Conservation (phyloP, 2,797 vertebrate species). For the Pachyuromys duprasi region DNA sequence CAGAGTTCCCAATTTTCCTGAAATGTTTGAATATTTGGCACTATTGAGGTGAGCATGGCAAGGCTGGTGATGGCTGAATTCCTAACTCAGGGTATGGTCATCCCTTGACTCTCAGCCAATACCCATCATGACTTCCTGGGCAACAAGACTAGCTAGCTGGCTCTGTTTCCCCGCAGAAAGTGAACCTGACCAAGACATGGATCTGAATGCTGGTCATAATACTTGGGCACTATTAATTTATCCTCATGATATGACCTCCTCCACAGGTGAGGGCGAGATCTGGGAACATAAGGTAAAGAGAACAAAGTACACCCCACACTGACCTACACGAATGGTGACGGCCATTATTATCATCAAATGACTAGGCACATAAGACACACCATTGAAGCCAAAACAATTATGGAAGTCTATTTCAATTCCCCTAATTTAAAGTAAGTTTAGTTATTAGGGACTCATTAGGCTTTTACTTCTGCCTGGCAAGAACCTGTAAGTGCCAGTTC, state of each 20-base stretch:
- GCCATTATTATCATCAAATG: not conserved
- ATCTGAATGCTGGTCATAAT: not conserved
- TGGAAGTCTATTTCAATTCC: not conserved
- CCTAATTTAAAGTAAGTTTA: not conserved
- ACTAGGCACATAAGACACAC: not conserved
- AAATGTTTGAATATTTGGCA: not conserved
- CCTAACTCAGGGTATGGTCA: not conserved
- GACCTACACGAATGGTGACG: not conserved
- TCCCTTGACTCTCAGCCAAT: too few relatives aligned
- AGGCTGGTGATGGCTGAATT: not conserved
- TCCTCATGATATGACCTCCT: not conserved
- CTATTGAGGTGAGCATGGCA: not conserved
- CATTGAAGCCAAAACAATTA: conserved; percentile 18
- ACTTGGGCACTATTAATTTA: not conserved
- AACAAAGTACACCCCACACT: not conserved
- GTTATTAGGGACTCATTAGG: not conserved
- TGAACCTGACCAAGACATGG: not conserved
- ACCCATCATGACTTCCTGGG: not conserved
- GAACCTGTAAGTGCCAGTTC: not conserved
- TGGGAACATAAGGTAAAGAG: not conserved
- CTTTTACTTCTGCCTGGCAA: not conserved
- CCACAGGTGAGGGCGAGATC: not conserved
- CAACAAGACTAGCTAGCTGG: too few relatives aligned
- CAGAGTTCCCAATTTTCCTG: not conserved
- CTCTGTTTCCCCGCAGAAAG: not conserved